phyloP scores from a whole-genome alignment of 64 coral and sea anemone species.

The Actinia tenebrosa region DNA sequence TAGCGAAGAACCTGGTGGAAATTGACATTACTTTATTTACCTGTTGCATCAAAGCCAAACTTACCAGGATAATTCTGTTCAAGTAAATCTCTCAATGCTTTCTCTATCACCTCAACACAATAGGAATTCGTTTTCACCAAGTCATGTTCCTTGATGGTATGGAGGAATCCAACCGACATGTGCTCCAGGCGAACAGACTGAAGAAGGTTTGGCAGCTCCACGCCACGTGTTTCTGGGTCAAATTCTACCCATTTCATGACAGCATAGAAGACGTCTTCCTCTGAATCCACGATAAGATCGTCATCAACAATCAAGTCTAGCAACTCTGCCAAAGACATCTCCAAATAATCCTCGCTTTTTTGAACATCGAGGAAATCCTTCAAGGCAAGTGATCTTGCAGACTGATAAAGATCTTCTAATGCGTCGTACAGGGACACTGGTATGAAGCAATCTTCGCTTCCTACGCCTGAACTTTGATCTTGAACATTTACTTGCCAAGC shows the following conservation, averaged over 20 bases:
- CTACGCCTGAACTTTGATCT: not conserved
- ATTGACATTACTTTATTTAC: too few species aligned
- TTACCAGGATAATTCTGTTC: not conserved
- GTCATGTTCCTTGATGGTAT: not conserved
- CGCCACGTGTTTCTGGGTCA: conserved; percentile 12
- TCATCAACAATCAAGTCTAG: conserved; percentile 17
- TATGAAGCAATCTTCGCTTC: not conserved
- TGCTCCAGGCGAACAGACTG: conserved; percentile 20
- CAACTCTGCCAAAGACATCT: conserved; percentile 25
- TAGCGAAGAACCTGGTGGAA: too few species aligned
- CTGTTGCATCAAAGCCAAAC: too few species aligned
- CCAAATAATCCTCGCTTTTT: conserved; percentile 23
- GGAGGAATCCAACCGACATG: conserved; percentile 4
- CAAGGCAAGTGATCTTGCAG: conserved; percentile 18
- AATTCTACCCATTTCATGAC: conserved; percentile 24
- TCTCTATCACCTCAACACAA: conserved; percentile 23
- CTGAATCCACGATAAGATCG: conserved; percentile 7
- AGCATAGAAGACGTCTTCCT: conserved; percentile 42
- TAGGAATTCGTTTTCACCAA: not conserved
- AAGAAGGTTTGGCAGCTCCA: conserved; percentile 11
- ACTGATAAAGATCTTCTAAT: conserved; percentile 9
- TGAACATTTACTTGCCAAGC: not conserved
- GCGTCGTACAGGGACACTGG: not conserved
- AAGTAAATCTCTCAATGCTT: not conserved
- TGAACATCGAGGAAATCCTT: conserved; percentile 1